A percentile compares a stretch with the other conserved stretches of the same genome.
phyloP scores from a whole-genome alignment of 2,113 vertebrate genomes.

The Drymodes brunneopygia region DNA sequence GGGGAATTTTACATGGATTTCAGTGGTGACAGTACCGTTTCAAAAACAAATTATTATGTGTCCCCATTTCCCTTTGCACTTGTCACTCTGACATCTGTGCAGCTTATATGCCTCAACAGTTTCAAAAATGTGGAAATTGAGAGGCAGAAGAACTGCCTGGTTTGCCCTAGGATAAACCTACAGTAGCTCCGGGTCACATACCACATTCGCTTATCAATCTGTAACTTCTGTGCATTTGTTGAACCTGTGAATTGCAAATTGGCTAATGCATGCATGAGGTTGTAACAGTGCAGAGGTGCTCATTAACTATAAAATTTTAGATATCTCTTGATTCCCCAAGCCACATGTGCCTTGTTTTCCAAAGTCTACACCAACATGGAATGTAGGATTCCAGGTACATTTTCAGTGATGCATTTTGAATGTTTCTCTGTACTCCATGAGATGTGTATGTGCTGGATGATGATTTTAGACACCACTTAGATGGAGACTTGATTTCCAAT shows the following conservation, averaged over 20 bases:
- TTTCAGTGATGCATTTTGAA: neutral
- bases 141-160: neutral
- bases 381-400: neutral
- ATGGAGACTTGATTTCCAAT: neutral
- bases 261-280: neutral
- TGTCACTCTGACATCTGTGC: neutral
- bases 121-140: neutral
- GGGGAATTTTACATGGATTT: neutral
- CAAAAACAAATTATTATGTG: neutral
- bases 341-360: fast-evolving
- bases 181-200: neutral
- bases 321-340: neutral
- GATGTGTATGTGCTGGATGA: neutral
- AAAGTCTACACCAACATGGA: neutral
- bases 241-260: neutral
- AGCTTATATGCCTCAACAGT: neutral
- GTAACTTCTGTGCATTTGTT: neutral
- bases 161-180: neutral
- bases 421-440: neutral
- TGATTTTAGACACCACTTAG: neutral
- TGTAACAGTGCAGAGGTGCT: neutral
- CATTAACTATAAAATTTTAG: neutral
- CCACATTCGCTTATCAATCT: neutral
- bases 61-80: neutral
- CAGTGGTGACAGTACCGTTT: neutral